Percentiles rank a stretch among this genome's conserved stretches.
These are phyloP conservation scores for Champsocephalus gunnari DNA, from an alignment of 2,797 vertebrate genomes.

Conservation along the genomic window DNA sequence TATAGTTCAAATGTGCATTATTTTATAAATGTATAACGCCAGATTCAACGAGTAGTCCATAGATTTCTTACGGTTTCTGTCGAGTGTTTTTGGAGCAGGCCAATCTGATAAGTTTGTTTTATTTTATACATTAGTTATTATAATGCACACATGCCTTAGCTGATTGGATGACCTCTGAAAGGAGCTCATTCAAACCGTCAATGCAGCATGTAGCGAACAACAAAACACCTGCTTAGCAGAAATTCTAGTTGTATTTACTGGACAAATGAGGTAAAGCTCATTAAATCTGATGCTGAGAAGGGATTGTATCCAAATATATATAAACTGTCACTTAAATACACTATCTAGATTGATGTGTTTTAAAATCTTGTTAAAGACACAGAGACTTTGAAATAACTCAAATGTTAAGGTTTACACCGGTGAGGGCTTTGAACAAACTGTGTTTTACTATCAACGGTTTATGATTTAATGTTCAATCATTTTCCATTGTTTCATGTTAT, in stretches of 20 bases:
- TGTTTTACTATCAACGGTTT: slow-evolving; percentile 62
- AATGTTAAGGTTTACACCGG: slow-evolving; percentile 57
- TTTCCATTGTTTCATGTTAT: slow-evolving; percentile 48
- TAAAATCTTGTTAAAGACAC: slow-evolving; percentile 35
- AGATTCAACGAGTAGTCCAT: slow-evolving; percentile 58
- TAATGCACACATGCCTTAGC: slow-evolving; percentile 88
- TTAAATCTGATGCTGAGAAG: slow-evolving; percentile 38
- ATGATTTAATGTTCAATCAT: slow-evolving; percentile 53
- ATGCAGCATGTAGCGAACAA: slow-evolving; percentile 69
- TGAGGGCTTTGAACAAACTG: slow-evolving; percentile 54
- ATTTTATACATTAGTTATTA: slow-evolving; percentile 76
- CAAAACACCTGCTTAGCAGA: slow-evolving; percentile 44
- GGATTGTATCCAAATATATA: slow-evolving; percentile 33
- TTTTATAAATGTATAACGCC: slow-evolving; percentile 58
- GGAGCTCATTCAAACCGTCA: slow-evolving; percentile 64
- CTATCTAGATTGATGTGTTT: slow-evolving; percentile 36
- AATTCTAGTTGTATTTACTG: slow-evolving; percentile 37
- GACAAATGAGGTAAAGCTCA: slow-evolving; percentile 26
- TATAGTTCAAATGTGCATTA: slow-evolving; percentile 54
- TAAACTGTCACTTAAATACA: slow-evolving; percentile 27
- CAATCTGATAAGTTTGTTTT: slow-evolving; percentile 82
- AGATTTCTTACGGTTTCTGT: slow-evolving; percentile 66
- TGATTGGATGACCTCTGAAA: slow-evolving; percentile 72
- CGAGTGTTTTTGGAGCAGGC: slow-evolving; percentile 67
- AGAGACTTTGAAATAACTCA: slow-evolving; percentile 34